phyloP scores from a whole-genome alignment of 2,888 invertebrate genomes.

The Tortricodes alternella region DNA sequence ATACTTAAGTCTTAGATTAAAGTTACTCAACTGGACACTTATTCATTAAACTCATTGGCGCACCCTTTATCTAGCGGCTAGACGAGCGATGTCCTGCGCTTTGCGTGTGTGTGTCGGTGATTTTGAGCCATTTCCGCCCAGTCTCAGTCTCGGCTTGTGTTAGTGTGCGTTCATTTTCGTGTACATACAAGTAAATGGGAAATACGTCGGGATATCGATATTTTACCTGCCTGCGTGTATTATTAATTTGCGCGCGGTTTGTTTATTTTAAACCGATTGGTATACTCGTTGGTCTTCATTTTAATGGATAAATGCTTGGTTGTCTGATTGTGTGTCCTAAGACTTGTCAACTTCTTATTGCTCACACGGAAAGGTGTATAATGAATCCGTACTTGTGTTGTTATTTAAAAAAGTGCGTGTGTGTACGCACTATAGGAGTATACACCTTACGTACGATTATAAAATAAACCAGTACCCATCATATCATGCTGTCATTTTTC shows the following conservation, averaged over 20 bases:
- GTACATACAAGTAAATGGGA: slow-evolving; percentile 36
- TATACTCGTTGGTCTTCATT: too few relatives aligned
- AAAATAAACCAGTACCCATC: too few relatives aligned
- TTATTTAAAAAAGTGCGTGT: too few relatives aligned
- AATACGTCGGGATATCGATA: slow-evolving; percentile 48
- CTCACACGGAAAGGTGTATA: too few relatives aligned
- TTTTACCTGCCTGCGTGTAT: slow-evolving; percentile 40
- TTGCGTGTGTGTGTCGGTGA: slow-evolving; percentile 26
- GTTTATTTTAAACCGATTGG: slow-evolving; percentile 17
- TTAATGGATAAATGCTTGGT: too few relatives aligned
- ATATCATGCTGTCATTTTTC: too few relatives aligned
- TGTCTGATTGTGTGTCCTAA: too few relatives aligned
- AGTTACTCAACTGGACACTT: slow-evolving; percentile 9
- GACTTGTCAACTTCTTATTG: too few relatives aligned
- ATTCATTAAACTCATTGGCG: slow-evolving; percentile 26
- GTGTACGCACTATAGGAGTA: too few relatives aligned
- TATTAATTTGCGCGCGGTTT: slow-evolving; percentile 23
- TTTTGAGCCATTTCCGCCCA: slow-evolving; percentile 19
- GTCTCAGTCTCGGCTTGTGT: background rate
- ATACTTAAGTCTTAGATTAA: slow-evolving; percentile 4
- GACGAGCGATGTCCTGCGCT: slow-evolving; percentile 44
- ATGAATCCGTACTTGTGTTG: too few relatives aligned
- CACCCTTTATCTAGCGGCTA: slow-evolving; percentile 30
- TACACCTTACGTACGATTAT: too few relatives aligned
- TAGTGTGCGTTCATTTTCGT: slow-evolving; percentile 19